Conservation (phyloP, 2,797 vertebrate species). For the Phalanger gymnotis region DNA sequence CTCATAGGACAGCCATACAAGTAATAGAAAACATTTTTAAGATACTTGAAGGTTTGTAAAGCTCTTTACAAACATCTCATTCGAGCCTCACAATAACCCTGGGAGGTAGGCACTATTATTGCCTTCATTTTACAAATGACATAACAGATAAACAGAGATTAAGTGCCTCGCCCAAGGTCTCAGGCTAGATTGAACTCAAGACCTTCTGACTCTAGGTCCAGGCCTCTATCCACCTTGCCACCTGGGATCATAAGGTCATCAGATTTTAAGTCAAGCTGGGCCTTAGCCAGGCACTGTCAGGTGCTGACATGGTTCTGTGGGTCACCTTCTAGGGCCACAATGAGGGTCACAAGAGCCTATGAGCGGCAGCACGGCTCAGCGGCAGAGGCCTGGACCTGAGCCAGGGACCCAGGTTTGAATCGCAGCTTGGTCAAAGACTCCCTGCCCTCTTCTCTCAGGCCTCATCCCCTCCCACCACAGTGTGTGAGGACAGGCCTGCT, state of each 20-base stretch:
- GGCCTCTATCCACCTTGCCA: not conserved
- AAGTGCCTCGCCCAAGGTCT: not conserved
- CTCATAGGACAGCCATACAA: not conserved
- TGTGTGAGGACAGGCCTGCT: no score
- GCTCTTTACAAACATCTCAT: not conserved
- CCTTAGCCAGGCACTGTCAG: not conserved
- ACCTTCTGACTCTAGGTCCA: not conserved
- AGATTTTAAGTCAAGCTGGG: not conserved
- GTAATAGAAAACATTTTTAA: not conserved
- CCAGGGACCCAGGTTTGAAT: not conserved
- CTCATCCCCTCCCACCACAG: not conserved
- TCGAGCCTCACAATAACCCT: not conserved
- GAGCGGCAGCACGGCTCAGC: not conserved
- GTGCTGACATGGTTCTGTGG: not conserved
- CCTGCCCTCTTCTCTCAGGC: not conserved
- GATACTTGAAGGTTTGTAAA: not conserved
- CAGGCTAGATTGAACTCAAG: not conserved
- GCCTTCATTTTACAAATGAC: not conserved
- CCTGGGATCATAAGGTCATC: not conserved
- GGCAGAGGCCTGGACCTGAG: not conserved
- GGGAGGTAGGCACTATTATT: not conserved
- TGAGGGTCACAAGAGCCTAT: not conserved
- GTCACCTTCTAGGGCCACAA: not conserved
- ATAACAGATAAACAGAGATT: not conserved
- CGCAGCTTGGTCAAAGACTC: not conserved